These are phyloP conservation scores for Congeria kusceri DNA, from an alignment of 2,888 invertebrate species.

Conservation along the genomic window DNA sequence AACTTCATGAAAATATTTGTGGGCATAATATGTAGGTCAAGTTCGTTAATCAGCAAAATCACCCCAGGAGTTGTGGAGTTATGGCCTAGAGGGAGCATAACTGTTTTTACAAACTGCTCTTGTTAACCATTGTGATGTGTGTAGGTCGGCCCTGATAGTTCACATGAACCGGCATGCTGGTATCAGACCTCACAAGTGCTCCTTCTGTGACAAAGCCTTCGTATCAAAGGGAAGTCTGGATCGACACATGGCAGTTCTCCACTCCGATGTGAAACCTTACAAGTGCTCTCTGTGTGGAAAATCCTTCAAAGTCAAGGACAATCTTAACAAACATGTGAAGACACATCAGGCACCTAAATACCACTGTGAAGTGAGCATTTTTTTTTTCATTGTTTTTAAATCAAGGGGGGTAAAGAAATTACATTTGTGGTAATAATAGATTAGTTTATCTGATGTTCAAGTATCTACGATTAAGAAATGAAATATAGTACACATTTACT, in stretches of 20 bases:
- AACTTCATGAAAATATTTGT: too few relatives aligned
- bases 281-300: constrained; percentile 41
- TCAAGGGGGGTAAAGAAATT: too few relatives aligned
- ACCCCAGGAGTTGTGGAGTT: too few relatives aligned
- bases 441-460: too few relatives aligned
- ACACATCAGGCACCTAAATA: constrained; percentile 52
- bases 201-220: constrained; percentile 46
- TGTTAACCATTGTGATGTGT: background rate
- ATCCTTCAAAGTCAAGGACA: constrained; percentile 56
- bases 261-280: constrained; percentile 44
- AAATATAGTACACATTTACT: too few relatives aligned
- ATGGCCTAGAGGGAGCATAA: too few relatives aligned
- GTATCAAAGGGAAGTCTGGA: constrained; percentile 48
- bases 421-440: too few relatives aligned
- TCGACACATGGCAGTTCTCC: constrained; percentile 42
- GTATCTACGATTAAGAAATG: too few relatives aligned
- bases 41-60: too few relatives aligned
- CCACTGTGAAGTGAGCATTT: constrained; percentile 51
- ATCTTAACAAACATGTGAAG: constrained; percentile 50
- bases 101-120: too few relatives aligned
- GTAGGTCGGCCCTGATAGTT: constrained; percentile 38
- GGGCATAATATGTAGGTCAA: too few relatives aligned
- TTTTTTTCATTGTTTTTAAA: background rate
- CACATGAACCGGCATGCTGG: constrained; percentile 54
- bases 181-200: constrained; percentile 31